These are phyloP conservation scores for Parazoanthus atlanticus DNA, from an alignment of 92 coral and sea anemone species.

Conservation along the genomic window DNA sequence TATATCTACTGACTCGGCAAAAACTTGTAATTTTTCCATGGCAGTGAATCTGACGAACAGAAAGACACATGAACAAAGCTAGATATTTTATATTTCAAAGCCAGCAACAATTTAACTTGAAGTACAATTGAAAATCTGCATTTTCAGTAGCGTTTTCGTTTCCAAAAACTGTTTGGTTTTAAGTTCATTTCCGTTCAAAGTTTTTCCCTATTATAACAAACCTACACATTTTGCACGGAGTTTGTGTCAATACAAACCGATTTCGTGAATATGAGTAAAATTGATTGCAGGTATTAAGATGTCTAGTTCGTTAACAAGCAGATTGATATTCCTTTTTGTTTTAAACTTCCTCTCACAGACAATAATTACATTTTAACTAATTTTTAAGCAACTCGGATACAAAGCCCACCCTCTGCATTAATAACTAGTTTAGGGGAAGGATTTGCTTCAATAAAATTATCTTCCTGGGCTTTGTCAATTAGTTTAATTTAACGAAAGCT, in stretches of 20 bases:
- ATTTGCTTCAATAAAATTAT: background rate
- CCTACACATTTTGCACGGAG: background rate
- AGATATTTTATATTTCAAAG: too few species aligned
- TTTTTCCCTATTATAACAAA: background rate
- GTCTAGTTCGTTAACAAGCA: background rate
- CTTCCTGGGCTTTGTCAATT: conserved; percentile 4
- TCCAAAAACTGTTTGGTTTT: background rate
- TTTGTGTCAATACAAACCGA: background rate
- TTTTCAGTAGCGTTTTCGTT: background rate
- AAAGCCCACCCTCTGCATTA: background rate
- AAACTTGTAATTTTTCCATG: too few species aligned
- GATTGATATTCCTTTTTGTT: background rate
- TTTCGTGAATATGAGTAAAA: background rate
- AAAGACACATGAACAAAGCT: too few species aligned
- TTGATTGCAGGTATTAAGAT: background rate
- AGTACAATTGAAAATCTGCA: background rate
- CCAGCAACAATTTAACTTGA: background rate
- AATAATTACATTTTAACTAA: background rate
- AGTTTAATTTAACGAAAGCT: background rate
- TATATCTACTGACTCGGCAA: too few species aligned
- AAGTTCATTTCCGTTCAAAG: background rate
- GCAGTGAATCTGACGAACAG: too few species aligned
- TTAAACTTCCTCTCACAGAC: background rate
- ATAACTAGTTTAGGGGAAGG: conserved; percentile 8
- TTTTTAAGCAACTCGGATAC: background rate